Evolutionary conservation across 2,888 invertebrate species (phyloP).

Genomic region (Helicoverpa assulta): DNA sequence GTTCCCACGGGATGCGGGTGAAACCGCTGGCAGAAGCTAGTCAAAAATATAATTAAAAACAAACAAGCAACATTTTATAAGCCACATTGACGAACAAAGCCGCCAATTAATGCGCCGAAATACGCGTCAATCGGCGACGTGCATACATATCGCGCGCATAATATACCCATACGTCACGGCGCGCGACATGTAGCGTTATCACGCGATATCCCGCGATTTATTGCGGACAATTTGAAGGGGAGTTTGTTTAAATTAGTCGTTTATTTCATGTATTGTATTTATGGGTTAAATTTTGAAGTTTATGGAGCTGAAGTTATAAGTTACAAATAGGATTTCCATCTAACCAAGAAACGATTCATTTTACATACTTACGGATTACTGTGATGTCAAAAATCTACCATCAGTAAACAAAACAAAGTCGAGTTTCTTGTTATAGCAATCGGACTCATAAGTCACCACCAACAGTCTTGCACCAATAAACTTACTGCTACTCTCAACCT

Average conservation of each 20-base stretch:
- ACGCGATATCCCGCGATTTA: conserved; percentile 70
- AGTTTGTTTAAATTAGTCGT: conserved; percentile 35
- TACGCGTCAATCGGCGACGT: conserved; percentile 54
- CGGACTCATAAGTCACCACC: neutral
- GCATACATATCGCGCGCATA: conserved; percentile 60
- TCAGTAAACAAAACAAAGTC: too few species aligned
- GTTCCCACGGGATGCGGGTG: too few species aligned
- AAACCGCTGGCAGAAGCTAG: too few species aligned
- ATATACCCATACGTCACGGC: conserved; percentile 69
- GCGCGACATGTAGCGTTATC: conserved; percentile 65
- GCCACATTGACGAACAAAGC: conserved; percentile 32
- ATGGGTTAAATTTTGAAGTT: neutral
- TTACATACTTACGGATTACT: too few species aligned
- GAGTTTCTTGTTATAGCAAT: too few species aligned
- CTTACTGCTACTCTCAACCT: conserved; percentile 2
- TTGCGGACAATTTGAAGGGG: conserved; percentile 54
- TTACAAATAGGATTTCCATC: too few species aligned
- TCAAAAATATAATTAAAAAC: neutral
- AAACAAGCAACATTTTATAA: conserved; percentile 29
- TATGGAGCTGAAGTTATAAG: too few species aligned
- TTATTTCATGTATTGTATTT: conserved; percentile 18
- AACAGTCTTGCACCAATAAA: conserved; percentile 1
- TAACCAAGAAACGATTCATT: too few species aligned
- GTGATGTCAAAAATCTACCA: too few species aligned
- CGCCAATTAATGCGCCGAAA: conserved; percentile 51